These are phyloP conservation scores for Onychomys torridus DNA, from an alignment of 2,797 vertebrate genomes.

Conservation along the genomic window DNA sequence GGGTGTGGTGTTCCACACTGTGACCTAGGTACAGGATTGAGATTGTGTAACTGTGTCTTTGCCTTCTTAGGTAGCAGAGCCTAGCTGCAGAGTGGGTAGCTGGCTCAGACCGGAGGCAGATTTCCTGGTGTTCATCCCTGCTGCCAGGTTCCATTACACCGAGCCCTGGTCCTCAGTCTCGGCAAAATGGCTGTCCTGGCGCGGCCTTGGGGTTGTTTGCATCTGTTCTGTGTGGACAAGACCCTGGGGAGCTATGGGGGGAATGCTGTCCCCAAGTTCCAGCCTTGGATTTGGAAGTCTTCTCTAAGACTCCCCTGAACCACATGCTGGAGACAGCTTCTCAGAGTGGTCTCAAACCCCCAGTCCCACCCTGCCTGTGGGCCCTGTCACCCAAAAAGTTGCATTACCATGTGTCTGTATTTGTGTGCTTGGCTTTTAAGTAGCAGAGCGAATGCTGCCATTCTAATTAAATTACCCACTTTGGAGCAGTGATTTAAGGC, in stretches of 20 bases:
- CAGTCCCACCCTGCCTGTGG: rapidly evolving
- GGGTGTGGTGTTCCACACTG: rapidly evolving
- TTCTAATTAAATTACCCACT: conserved; percentile 78
- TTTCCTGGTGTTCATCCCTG: neutral
- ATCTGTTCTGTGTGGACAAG: neutral
- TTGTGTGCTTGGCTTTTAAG: conserved; percentile 68
- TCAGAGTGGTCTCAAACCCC: neutral
- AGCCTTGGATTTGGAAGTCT: neutral
- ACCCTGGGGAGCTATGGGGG: neutral
- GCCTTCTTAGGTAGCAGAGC: neutral
- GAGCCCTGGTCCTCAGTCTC: neutral
- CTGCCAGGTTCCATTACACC: neutral
- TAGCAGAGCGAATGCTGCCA: neutral
- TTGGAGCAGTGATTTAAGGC: conserved; percentile 75
- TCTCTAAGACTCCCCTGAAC: neutral
- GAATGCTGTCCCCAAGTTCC: too few species aligned
- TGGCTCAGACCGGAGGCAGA: neutral
- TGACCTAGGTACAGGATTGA: neutral
- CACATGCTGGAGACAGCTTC: neutral
- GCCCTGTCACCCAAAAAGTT: neutral
- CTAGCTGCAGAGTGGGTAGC: neutral
- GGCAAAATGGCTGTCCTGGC: neutral
- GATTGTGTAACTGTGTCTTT: neutral
- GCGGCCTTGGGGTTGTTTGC: neutral
- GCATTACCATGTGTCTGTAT: neutral